Conservation (phyloP, 2,113 vertebrate species). For the Irena cyanogastra region DNA sequence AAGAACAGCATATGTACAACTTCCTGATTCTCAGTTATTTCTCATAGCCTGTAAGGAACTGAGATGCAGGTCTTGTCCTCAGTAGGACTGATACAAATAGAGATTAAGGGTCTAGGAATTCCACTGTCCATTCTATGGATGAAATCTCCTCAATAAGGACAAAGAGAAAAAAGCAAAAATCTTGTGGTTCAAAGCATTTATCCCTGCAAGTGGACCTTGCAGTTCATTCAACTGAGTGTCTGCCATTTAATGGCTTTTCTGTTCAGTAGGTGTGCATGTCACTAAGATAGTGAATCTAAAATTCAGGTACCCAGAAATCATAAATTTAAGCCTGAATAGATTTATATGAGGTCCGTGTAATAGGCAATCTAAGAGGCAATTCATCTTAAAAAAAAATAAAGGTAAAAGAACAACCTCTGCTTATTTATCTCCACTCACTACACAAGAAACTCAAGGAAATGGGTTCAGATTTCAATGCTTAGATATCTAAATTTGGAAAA, state of each 20-base stretch:
- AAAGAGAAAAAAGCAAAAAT: not conserved
- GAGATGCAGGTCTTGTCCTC: not conserved
- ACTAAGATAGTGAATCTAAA: not conserved
- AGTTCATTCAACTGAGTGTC: not conserved
- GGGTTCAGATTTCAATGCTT: not conserved
- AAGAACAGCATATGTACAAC: not conserved
- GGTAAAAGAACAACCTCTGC: not conserved
- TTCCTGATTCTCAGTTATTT: not conserved
- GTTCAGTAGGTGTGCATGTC: not conserved
- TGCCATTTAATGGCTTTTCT: not conserved
- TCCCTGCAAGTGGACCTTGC: not conserved
- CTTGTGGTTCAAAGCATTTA: accelerated
- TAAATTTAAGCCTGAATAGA: not conserved
- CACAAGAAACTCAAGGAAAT: not conserved
- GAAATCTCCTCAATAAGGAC: not conserved
- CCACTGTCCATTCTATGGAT: accelerated
- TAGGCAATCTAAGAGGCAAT: not conserved
- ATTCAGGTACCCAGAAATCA: not conserved
- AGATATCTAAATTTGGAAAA: not conserved
- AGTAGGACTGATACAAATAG: not conserved
- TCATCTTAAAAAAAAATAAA: not conserved
- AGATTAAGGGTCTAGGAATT: not conserved
- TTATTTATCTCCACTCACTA: not conserved
- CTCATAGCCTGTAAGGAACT: not conserved
- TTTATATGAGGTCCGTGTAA: not conserved